Evolutionary conservation across 1,140 invertebrate species (phyloP).

Genomic region (Trinorchestia longiramus): DNA sequence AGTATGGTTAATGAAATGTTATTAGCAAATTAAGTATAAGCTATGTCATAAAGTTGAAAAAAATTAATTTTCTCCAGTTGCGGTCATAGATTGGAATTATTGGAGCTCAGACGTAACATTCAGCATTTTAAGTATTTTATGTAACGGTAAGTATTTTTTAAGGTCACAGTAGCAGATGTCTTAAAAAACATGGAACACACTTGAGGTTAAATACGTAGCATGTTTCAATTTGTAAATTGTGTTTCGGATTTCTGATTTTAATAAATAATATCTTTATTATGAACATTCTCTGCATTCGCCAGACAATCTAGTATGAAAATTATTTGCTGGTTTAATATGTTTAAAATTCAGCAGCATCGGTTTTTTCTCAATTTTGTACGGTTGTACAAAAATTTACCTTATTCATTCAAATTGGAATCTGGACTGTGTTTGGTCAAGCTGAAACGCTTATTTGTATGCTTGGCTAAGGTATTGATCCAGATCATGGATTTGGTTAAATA

Average conservation of each 20-base stretch:
- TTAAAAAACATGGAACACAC: not conserved
- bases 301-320: not conserved
- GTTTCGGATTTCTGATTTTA: not conserved
- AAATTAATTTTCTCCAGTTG: not conserved
- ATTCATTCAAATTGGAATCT: not conserved
- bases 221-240: not conserved
- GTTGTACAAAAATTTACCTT: not conserved
- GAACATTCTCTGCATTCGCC: not conserved
- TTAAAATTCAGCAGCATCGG: too few species aligned
- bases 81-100: not conserved
- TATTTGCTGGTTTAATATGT: too few species aligned
- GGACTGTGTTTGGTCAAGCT: not conserved
- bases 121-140: too few species aligned
- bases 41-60: not conserved
- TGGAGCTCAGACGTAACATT: too few species aligned
- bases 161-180: not conserved
- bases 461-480: not conserved
- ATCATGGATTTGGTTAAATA: conserved; percentile 4
- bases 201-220: not conserved
- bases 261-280: not conserved
- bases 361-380: not conserved
- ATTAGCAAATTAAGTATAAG: not conserved
- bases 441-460: not conserved
- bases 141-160: not conserved
- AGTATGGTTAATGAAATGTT: not conserved